Evolutionary conservation across 2,888 invertebrate genomes (phyloP), one percentile per base, ranked within the genome.

Genomic region (Esperia sulphurella): DNA sequence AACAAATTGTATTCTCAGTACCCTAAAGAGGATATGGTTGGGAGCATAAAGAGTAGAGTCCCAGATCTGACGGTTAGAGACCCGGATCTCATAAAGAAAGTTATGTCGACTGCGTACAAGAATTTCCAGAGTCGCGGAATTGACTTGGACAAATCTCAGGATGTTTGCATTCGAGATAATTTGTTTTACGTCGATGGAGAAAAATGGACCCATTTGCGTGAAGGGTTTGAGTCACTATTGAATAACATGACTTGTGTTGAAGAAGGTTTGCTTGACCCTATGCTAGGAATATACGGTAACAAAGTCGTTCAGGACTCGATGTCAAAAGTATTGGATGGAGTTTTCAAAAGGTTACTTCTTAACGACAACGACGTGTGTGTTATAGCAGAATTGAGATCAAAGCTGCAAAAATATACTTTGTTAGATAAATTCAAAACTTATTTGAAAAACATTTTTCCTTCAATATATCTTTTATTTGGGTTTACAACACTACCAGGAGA

Each of bases 151-250:
- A 87, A 84, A 80, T 86, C 88, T 74, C 76, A 71, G 79, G 89
- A 89, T 86, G 81, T 86, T 84, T 88, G 87, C 83, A 76, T 89
- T 80, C 81, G 82, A 81, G 83, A 88, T 85, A 89, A 89, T 84
- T 81, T 87, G 75, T 89, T 87, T 75, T 87, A 87, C 61, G 76
- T 83, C 13, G 85, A 88, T 60, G 86, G 82, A 35, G 87, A 87
- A 76, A 88, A 87, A 53, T 87, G 89, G 85, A 84, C 83, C 58
- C 59, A 86, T 65, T 56, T 87, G 55, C 75, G 83, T 1, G 68
- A 72, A 21, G 75, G 77, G 45, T 74, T 87, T 53, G 86, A 84
- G 37, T 72, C 83, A 51, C 59, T 88, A 57, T 74, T 86, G 71
- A 79, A 66, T 43, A 78, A 66, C 61, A 68, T 82, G 55, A 58